These are phyloP conservation scores for Blera fallax DNA, from an alignment of 2,888 invertebrate species.

Conservation along the genomic window DNA sequence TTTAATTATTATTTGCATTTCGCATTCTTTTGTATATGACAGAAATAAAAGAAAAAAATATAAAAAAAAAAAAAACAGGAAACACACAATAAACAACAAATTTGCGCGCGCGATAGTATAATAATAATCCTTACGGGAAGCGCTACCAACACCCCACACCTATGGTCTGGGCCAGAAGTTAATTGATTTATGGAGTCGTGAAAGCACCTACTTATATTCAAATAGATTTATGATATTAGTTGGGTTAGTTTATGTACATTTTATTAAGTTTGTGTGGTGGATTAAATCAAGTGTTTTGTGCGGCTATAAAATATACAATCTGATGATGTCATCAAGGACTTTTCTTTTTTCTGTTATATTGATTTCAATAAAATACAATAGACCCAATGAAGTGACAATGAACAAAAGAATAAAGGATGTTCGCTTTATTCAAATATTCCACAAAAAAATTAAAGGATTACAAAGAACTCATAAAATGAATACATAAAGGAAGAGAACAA, in stretches of 20 bases:
- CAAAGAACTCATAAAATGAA: slow-evolving; percentile 12
- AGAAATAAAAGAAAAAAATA: slow-evolving; percentile 46
- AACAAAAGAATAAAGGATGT: slow-evolving; percentile 11
- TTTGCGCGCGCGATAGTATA: slow-evolving; percentile 24
- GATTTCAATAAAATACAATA: slow-evolving; percentile 38
- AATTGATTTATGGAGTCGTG: slow-evolving; percentile 71
- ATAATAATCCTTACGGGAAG: slow-evolving; percentile 28
- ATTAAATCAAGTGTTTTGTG: slow-evolving; percentile 36
- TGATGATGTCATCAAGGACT: slow-evolving; percentile 60
- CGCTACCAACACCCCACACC: slow-evolving; percentile 1
- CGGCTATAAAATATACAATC: background rate
- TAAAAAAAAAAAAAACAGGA: slow-evolving; percentile 20
- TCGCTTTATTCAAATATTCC: slow-evolving; percentile 8
- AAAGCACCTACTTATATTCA: slow-evolving; percentile 61
- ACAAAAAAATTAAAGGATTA: background rate
- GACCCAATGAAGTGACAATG: slow-evolving; percentile 52
- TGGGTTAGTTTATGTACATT: slow-evolving; percentile 52
- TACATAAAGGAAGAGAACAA: background rate
- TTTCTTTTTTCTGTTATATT: slow-evolving; percentile 2
- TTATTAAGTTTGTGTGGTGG: slow-evolving; percentile 38
- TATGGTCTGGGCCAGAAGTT: slow-evolving; percentile 8
- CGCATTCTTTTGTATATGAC: slow-evolving; percentile 16
- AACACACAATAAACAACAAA: slow-evolving; percentile 63
- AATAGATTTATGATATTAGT: slow-evolving; percentile 66
- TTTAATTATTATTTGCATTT: slow-evolving; percentile 53